A percentile compares a stretch with the other conserved stretches of the same genome.
phyloP scores from a whole-genome alignment of 64 coral and sea anemone genomes.

The Dendrophyllia cribrosa region DNA sequence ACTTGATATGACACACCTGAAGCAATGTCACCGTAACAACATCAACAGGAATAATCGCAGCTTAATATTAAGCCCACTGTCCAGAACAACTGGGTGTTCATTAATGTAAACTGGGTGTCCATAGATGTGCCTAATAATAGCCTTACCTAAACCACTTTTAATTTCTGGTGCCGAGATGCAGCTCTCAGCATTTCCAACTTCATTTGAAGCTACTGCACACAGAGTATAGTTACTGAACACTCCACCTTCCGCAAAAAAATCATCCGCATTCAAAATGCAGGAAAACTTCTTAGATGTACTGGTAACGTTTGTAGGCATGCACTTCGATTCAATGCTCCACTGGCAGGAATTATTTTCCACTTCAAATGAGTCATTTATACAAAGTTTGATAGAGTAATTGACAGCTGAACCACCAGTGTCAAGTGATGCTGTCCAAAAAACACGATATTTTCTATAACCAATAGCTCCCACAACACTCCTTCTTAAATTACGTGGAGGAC shows the following conservation, averaged over 20 bases:
- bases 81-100: no score
- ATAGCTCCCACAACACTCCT: neutral
- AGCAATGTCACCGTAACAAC: no score
- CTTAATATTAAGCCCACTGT: no score
- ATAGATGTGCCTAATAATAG: no score
- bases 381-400: neutral
- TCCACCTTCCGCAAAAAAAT: neutral
- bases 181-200: neutral
- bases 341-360: neutral
- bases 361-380: neutral
- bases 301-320: neutral
- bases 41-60: no score
- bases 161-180: neutral
- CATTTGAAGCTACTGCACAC: slow-evolving; percentile 19
- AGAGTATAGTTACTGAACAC: neutral
- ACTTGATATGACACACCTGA: no score
- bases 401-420: slow-evolving; percentile 1
- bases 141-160: neutral
- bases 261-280: neutral
- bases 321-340: neutral
- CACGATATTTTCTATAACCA: neutral
- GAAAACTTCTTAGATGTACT: neutral
- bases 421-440: neutral
- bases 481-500: slow-evolving; percentile 34
- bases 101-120: no score